Conservation (phyloP, 2,797 vertebrate genomes). For the Masticophis lateralis region DNA sequence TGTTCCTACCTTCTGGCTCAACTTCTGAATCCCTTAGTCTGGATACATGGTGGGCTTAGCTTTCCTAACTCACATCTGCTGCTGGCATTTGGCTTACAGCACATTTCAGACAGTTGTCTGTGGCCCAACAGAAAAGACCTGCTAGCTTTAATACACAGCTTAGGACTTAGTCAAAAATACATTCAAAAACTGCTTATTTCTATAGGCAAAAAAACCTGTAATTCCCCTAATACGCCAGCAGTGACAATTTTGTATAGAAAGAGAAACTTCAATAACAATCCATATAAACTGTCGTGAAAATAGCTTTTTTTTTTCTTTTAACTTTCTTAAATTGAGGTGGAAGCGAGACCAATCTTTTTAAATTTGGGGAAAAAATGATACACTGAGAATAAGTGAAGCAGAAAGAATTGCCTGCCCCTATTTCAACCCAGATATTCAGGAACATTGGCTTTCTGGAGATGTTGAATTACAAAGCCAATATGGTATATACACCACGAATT, state of each 20-base stretch:
- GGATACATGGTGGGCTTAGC: background rate
- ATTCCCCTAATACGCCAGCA: background rate
- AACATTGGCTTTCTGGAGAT: background rate
- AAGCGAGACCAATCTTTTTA: background rate
- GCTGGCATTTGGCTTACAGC: background rate
- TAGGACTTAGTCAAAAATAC: background rate
- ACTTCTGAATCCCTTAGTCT: background rate
- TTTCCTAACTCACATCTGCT: background rate
- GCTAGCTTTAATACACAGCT: background rate
- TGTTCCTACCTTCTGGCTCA: background rate
- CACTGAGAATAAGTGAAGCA: background rate
- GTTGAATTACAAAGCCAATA: background rate
- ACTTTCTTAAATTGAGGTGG: background rate
- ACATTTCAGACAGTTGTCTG: background rate
- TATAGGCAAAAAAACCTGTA: background rate
- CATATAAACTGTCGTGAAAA: background rate
- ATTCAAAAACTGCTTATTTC: background rate
- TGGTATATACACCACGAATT: background rate
- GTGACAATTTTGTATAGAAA: background rate
- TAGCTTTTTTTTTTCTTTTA: background rate
- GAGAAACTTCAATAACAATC: background rate
- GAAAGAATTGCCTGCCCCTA: background rate
- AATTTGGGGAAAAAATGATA: background rate
- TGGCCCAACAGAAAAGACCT: background rate
- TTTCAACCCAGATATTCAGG: background rate